A percentile compares a stretch with the other conserved stretches of the same genome.
These are phyloP conservation scores for Aleiodes testaceus DNA, from an alignment of 2,888 invertebrate genomes.

Conservation along the genomic window DNA sequence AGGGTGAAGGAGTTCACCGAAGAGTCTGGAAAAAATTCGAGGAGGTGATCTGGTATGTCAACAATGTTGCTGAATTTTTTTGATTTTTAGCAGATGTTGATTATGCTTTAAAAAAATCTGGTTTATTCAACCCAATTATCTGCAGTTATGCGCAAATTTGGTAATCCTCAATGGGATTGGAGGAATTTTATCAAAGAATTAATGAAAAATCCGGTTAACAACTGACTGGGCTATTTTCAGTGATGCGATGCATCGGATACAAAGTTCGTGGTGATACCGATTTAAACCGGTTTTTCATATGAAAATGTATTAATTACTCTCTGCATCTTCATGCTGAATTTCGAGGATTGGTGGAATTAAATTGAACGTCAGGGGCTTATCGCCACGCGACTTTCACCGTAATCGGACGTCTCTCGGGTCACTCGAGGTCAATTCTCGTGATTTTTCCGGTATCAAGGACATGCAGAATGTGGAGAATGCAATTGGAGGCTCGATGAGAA, in stretches of 20 bases:
- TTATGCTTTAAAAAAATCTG: too few relatives aligned
- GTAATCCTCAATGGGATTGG: not conserved
- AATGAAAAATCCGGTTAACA: conserved; percentile 7
- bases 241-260: conserved; percentile 1
- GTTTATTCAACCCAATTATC: too few relatives aligned
- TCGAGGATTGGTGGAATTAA: not conserved
- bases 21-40: too few relatives aligned
- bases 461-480: not conserved
- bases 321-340: not conserved
- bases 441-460: not conserved
- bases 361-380: conserved; percentile 1
- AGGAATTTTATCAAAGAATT: not conserved
- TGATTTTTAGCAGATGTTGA: too few relatives aligned
- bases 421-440: not conserved
- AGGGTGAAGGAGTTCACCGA: too few relatives aligned
- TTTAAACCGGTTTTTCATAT: not conserved
- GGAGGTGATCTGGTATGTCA: too few relatives aligned
- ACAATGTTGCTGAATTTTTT: too few relatives aligned
- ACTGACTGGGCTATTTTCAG: conserved; percentile 16
- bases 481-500: not conserved
- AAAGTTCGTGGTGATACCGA: conserved; percentile 9
- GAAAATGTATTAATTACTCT: too few relatives aligned
- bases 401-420: not conserved
- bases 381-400: conserved; percentile 24
- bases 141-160: too few relatives aligned